Evolutionary conservation across 1,140 invertebrate genomes (phyloP).

Genomic region (Octopus bimaculoides): DNA sequence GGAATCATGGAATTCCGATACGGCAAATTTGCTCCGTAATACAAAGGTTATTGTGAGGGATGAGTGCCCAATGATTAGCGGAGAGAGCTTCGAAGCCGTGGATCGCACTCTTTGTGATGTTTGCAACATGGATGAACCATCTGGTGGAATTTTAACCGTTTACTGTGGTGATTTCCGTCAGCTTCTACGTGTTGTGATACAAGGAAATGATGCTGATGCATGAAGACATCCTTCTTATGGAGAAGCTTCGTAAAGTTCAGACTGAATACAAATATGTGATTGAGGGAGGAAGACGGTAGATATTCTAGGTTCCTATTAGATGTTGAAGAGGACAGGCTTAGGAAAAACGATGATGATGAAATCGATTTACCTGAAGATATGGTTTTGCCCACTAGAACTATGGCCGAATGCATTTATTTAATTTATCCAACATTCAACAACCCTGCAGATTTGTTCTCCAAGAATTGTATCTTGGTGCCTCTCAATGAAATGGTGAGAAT

Average conservation of each 20-base stretch:
- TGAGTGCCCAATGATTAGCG: too few species aligned
- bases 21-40: not conserved
- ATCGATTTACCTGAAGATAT: constrained; percentile 1
- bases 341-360: not conserved
- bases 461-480: constrained; percentile 4
- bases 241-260: not conserved
- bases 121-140: not conserved
- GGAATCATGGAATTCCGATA: not conserved
- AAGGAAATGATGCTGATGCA: constrained; percentile 3
- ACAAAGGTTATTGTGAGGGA: constrained; percentile 2
- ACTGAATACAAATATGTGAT: constrained; percentile 1
- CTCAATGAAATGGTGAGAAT: constrained; percentile 1
- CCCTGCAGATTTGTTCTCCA: too few species aligned
- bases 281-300: not conserved
- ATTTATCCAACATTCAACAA: constrained; percentile 9
- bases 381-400: not conserved
- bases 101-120: not conserved
- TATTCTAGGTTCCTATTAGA: constrained; percentile 9
- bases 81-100: constrained; percentile 3
- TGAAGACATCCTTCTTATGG: not conserved
- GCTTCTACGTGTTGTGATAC: not conserved
- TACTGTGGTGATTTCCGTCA: constrained; percentile 3
- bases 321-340: not conserved
- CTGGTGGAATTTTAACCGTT: constrained; percentile 7
- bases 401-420: not conserved